phyloP scores from a whole-genome alignment of 92 coral and sea anemone species.

The Epizoanthus illoricatus region DNA sequence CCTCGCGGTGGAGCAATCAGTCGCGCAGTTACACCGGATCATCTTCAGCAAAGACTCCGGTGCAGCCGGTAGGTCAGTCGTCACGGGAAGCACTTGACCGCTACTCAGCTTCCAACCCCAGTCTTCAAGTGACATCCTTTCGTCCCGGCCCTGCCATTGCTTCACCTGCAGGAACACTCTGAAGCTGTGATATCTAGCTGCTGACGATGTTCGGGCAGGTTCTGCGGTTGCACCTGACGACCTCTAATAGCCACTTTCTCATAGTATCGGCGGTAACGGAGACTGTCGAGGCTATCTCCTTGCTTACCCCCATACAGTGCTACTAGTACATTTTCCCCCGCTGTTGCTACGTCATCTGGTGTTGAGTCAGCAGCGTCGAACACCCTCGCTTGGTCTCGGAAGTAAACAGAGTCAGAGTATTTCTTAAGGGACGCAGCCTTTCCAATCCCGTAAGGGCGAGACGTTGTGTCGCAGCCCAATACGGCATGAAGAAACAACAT shows the following conservation, averaged over 20 bases:
- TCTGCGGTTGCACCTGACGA: conserved; percentile 39
- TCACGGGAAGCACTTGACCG: conserved; percentile 37
- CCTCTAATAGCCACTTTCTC: conserved; percentile 29
- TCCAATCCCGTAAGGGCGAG: conserved; percentile 8
- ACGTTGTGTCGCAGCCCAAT: conserved; percentile 31
- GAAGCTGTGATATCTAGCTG: conserved; percentile 27
- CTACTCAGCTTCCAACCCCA: conserved; percentile 46
- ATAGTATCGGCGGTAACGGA: background rate
- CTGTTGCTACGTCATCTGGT: background rate
- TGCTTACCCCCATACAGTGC: conserved; percentile 24
- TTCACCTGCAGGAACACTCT: conserved; percentile 20
- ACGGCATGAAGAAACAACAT: conserved; percentile 39
- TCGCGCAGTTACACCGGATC: conserved; percentile 51
- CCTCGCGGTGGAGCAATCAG: conserved; percentile 52
- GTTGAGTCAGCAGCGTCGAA: background rate
- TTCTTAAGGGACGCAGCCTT: conserved; percentile 19
- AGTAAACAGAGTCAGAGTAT: background rate
- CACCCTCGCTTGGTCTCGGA: conserved; percentile 21
- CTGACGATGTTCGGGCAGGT: conserved; percentile 29
- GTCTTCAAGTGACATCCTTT: conserved; percentile 15
- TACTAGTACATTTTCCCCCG: conserved; percentile 37
- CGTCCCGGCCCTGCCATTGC: conserved; percentile 48
- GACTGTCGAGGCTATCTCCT: background rate
- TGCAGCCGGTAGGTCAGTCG: conserved; percentile 50
- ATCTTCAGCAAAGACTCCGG: conserved; percentile 52